Percentiles rank a stretch among this genome's conserved stretches.
Conservation (phyloP, 2,888 invertebrate genomes). For the Nycteola revayana region DNA sequence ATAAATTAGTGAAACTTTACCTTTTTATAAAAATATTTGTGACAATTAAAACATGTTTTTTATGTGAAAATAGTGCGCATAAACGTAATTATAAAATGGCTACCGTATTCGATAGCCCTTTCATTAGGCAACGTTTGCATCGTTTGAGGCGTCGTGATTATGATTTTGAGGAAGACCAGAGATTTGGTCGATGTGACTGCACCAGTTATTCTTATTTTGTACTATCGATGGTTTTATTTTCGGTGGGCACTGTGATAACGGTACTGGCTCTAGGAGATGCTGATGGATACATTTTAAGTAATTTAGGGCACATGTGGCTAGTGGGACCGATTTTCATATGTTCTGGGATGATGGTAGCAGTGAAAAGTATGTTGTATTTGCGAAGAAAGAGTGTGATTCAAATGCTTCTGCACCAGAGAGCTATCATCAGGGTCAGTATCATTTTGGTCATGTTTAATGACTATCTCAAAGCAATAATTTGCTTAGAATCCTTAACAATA, state of each 20-base stretch:
- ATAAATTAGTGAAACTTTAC: slow-evolving; percentile 21
- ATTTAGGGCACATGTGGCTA: slow-evolving; percentile 86
- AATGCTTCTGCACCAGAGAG: slow-evolving; percentile 84
- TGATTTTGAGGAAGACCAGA: slow-evolving; percentile 82
- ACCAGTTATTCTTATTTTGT: slow-evolving; percentile 85
- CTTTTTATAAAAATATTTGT: slow-evolving; percentile 15
- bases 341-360: slow-evolving; percentile 85
- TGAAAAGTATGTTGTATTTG: slow-evolving; percentile 85
- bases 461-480: no score
- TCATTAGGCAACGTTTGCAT: slow-evolving; percentile 82
- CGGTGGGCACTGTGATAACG: slow-evolving; percentile 84
- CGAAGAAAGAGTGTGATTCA: slow-evolving; percentile 85
- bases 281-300: slow-evolving; percentile 82
- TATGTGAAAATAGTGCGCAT: slow-evolving; percentile 31
- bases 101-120: slow-evolving; percentile 84
- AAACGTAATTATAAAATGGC: slow-evolving; percentile 72
- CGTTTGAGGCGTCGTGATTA: slow-evolving; percentile 82
- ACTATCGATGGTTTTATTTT: slow-evolving; percentile 83
- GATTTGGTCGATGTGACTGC: slow-evolving; percentile 85
- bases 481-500: no score
- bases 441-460: no score
- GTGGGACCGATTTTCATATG: slow-evolving; percentile 86
- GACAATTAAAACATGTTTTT: slow-evolving; percentile 31
- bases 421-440: slow-evolving; percentile 81
- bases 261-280: slow-evolving; percentile 83